Percentiles rank a stretch among this genome's conserved stretches.
These are phyloP conservation scores for Actias luna DNA, from an alignment of 2,888 invertebrate genomes.

Conservation along the genomic window DNA sequence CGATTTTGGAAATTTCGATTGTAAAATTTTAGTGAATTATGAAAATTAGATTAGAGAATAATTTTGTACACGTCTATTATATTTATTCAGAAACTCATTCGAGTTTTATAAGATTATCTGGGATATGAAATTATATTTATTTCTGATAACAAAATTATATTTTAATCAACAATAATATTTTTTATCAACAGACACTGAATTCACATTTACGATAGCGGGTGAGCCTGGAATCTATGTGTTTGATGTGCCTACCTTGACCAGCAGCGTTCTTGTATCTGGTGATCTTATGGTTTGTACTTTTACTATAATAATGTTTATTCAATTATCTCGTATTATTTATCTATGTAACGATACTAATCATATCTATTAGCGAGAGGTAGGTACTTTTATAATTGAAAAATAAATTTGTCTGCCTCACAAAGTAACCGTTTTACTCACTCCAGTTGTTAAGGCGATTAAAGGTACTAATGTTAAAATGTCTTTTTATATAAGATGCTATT, in stretches of 20 bases:
- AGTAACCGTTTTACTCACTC: background rate
- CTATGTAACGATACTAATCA: no score
- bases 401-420: background rate
- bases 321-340: background rate
- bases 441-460: background rate
- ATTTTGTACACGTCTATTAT: no score
- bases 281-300: constrained; percentile 66
- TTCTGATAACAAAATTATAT: background rate
- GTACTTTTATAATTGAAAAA: background rate
- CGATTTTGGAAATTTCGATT: no score
- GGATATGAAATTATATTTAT: background rate
- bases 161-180: background rate
- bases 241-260: constrained; percentile 60
- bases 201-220: constrained; percentile 74
- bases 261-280: constrained; percentile 61
- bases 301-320: background rate
- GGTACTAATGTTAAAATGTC: background rate
- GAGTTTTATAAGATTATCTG: background rate
- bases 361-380: no score
- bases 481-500: background rate
- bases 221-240: constrained; percentile 70
- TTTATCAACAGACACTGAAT: constrained; percentile 73
- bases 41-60: no score
- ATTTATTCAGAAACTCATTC: no score
- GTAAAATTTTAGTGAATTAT: no score